Base-by-base conservation (phyloP, 2,113 vertebrate species). In the Panthera tigris region DNA sequence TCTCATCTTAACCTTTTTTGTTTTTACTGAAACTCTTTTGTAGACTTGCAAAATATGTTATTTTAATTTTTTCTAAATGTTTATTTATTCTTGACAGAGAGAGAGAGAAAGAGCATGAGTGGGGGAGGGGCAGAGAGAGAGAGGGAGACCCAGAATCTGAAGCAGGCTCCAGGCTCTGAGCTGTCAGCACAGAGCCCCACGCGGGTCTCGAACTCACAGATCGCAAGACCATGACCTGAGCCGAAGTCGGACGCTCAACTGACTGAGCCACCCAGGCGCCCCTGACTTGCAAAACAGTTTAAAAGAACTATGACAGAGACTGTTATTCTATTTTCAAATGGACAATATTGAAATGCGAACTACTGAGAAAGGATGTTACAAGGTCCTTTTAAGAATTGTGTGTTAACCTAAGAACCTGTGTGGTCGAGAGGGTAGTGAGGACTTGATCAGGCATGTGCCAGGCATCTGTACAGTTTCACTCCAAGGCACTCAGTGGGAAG, bases 191-290 rank as follows among this genome's bases (percentile, higher is more conserved):
- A 45, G 45, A 45, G 45, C 45, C 45, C 45, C 45, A 1, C 45
- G 7, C 45, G 1, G 45, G 45, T 7, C 45, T 45, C 45, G 45
- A 45, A 45, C 45, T 45, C 45, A 45, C 45, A 45, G 45, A 45
- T 45, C 45, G 0, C 45, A 0, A 45, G 45, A 45, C 0, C 45
- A 9, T 45, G 45, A 45, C 7, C 45, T 9, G 45, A 9, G 1
- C 45, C 8, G 45, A 45, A 45, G 45, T 45, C 45, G 45, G 45
- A 45, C 7, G 8, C 45, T 45, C 45, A 45, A 45, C 45, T 1
- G 7, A 45, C 45, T 45, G 45, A 45, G 45, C 45, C 45, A 45
- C 45, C 45, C 45, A 45, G 45, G 45, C 8, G 45, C 45, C 45
- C 45, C 45, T 45, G 82, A 52, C 15, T 89, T 13, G 7, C 10